Base-by-base conservation (phyloP, 2,888 invertebrate genomes). In the Ophonus ardosiacus region DNA sequence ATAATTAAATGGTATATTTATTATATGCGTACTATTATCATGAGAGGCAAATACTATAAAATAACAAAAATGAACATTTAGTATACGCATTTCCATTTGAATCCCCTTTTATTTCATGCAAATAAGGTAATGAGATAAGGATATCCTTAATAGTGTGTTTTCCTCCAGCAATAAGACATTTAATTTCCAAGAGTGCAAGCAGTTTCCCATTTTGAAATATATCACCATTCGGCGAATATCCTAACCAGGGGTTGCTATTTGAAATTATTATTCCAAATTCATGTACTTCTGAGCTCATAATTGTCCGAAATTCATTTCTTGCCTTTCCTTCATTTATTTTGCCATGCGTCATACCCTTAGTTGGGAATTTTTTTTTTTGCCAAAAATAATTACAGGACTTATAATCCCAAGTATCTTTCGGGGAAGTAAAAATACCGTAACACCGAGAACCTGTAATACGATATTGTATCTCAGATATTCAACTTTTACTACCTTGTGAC, bases 391-490 rank as follows among this genome's bases (percentile, higher is more conserved):
- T 86, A 57, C 13, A 15, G 21, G 80, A 56, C n/a, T n/a, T n/a
- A n/a, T n/a, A n/a, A n/a, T n/a, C n/a, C n/a, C n/a, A n/a, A n/a
- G n/a, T n/a, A n/a, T 61, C 40, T 80, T 85, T 85, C 56, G 18
- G 13, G 59, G 80, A 85, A 4, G 87, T 86, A 63, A 68, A 86
- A 10, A 86, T 21, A 24, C 78, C 68, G 63, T 86, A 86, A 15
- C 76, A 76, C 21, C 86, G 79, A 59, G 78, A 82, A 38, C 86
- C 86, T 51, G 86, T 86, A 31, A 86, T 68, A n/a, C 86, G 56
- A 86, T 63, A 86, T 61, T 83, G 83, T 40, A 83, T 84, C 40
- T 85, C 31, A 71, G 76, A 40, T 24, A 84, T 17, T 86, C 86
- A 86, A 17, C 8, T 31, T 68, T 24, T 31, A 8, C 61, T 24